Evolutionary conservation across 2,113 vertebrate species (phyloP).

Genomic region (Danionella cerebrum): DNA sequence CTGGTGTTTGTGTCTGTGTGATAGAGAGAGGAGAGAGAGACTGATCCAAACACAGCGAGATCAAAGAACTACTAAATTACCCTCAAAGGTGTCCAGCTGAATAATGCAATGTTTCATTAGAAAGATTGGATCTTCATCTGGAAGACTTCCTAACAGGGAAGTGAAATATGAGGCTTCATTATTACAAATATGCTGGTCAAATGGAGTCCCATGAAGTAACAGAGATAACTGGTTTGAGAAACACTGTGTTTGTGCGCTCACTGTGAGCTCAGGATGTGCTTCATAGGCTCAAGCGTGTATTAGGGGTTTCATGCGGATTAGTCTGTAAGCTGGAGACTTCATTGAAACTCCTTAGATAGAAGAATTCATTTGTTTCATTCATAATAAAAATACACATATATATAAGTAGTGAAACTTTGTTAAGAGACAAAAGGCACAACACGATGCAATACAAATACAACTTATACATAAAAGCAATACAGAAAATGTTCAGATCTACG

Average conservation of each 20-base stretch:
- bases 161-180: not conserved
- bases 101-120: slow-evolving; percentile 1
- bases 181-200: slow-evolving; percentile 38
- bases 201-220: slow-evolving; percentile 13
- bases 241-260: slow-evolving; percentile 3
- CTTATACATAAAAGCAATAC: too few species aligned
- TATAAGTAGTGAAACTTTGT: too few species aligned
- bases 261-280: too few species aligned
- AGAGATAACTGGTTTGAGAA: not conserved
- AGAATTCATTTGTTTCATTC: too few species aligned
- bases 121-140: slow-evolving; percentile 12
- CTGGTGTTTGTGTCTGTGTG: not conserved
- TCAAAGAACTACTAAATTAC: slow-evolving; percentile 53
- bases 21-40: slow-evolving; percentile 9
- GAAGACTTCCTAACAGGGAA: not conserved
- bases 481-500: too few species aligned
- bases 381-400: too few species aligned
- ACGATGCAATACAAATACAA: too few species aligned
- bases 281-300: too few species aligned
- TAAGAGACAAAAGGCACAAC: too few species aligned
- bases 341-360: too few species aligned
- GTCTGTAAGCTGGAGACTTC: too few species aligned
- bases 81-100: slow-evolving; percentile 60
- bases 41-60: slow-evolving; percentile 47
- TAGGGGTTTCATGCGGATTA: too few species aligned